Conservation (phyloP, 2,113 vertebrate species). For the Neopipo cinnamomea region DNA sequence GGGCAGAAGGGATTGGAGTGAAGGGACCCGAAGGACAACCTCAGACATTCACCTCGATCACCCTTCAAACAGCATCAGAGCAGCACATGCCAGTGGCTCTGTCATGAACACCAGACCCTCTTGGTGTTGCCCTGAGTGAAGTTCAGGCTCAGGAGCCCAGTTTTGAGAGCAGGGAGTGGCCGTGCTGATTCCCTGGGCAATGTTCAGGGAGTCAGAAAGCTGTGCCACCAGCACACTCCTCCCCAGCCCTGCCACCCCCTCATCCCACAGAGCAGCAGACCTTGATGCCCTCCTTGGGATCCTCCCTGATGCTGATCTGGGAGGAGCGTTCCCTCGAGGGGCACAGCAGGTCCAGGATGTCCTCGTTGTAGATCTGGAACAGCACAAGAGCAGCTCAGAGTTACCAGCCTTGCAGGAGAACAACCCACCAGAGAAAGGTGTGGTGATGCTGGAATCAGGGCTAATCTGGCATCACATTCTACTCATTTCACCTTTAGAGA, state of each 20-base stretch:
- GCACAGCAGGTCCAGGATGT: conserved; percentile 90
- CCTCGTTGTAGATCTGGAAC: conserved; percentile 93
- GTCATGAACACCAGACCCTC: background rate
- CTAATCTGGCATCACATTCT: background rate
- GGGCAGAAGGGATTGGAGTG: background rate
- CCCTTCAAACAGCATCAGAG: background rate
- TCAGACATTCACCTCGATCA: background rate
- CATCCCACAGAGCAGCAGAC: conserved; percentile 50
- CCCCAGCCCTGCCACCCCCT: accelerated
- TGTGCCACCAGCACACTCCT: accelerated
- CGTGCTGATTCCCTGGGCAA: background rate
- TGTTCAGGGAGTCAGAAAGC: background rate
- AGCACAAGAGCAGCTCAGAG: background rate
- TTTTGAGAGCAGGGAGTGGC: background rate
- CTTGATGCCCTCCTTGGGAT: conserved; percentile 96
- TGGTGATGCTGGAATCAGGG: accelerated
- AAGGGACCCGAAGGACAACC: background rate
- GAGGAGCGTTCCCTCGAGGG: conserved; percentile 80
- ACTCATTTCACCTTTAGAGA: background rate
- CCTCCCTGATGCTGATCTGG: conserved; percentile 88
- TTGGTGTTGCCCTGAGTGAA: too few species aligned
- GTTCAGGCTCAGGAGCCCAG: background rate
- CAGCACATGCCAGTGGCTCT: background rate
- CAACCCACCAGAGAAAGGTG: accelerated
- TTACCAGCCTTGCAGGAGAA: background rate